A percentile compares a stretch with the other conserved stretches of the same genome.
Conservation (phyloP, 2,888 invertebrate genomes). For the Torymus aiolomorphi region DNA sequence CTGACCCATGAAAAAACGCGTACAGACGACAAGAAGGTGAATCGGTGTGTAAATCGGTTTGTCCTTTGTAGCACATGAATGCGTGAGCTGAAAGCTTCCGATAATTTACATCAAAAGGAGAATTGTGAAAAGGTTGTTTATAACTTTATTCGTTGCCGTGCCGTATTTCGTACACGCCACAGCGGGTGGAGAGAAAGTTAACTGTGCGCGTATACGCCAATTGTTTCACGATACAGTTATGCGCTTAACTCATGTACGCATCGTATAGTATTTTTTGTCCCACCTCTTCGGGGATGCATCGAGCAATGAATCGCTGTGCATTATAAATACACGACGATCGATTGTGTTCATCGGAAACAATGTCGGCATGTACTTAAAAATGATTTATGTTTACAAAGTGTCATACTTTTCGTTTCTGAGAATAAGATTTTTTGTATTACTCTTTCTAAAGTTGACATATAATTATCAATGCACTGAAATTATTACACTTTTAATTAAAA, state of each 20-base stretch:
- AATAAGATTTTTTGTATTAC: too few species aligned
- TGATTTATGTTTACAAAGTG: background rate
- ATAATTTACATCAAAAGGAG: constrained; percentile 13
- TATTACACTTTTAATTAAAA: too few species aligned
- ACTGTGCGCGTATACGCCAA: background rate
- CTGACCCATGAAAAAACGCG: constrained; percentile 13
- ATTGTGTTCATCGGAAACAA: background rate
- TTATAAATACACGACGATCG: constrained; percentile 3
- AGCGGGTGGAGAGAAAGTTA: constrained; percentile 36
- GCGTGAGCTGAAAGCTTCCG: constrained; percentile 12
- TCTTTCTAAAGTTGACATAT: too few species aligned
- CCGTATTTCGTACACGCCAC: background rate
- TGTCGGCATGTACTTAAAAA: background rate
- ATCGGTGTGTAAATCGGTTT: too few species aligned
- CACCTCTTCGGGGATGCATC: too few species aligned
- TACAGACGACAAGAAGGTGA: background rate
- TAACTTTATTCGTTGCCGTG: constrained; percentile 17
- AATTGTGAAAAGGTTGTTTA: constrained; percentile 36
- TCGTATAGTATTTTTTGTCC: background rate
- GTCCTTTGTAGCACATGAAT: constrained; percentile 1
- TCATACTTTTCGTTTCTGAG: background rate
- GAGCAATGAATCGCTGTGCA: background rate
- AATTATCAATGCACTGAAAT: too few species aligned
- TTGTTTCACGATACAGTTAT: constrained; percentile 37
- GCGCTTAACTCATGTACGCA: constrained; percentile 14